Conservation (phyloP, 2,888 invertebrate species). For the Metallyticus violacea region DNA sequence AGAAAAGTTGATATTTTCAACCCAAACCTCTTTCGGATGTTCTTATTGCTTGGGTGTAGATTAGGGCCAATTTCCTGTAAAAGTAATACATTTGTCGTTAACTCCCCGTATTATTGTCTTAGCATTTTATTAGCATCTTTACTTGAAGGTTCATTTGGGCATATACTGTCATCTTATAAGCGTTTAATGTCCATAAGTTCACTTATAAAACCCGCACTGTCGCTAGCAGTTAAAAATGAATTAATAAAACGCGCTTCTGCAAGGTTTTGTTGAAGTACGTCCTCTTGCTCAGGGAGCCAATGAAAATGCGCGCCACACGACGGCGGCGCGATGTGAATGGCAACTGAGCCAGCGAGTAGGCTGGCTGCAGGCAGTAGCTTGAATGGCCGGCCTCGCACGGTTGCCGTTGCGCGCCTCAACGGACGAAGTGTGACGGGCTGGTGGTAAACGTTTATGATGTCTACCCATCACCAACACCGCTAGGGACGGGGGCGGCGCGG, state of each 20-base stretch:
- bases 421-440: not conserved
- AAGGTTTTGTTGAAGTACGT: not conserved
- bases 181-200: not conserved
- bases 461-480: not conserved
- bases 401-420: not conserved
- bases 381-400: not conserved
- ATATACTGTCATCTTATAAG: too few species aligned
- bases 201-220: too few species aligned
- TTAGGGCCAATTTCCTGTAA: too few species aligned
- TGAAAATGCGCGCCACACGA: not conserved
- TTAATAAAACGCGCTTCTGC: not conserved
- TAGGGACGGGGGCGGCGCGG: too few species aligned
- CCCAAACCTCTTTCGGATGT: too few species aligned
- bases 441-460: not conserved
- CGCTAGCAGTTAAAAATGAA: not conserved
- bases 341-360: not conserved
- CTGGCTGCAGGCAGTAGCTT: not conserved
- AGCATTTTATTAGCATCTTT: too few species aligned
- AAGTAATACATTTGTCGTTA: too few species aligned
- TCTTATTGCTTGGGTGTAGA: too few species aligned
- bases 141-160: too few species aligned
- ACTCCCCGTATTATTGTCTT: too few species aligned
- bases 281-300: not conserved
- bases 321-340: not conserved
- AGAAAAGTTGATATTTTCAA: too few species aligned